Percentiles rank a stretch among this genome's conserved stretches.
Conservation (phyloP, 2,888 invertebrate genomes). For the Teleiodes luculella region DNA sequence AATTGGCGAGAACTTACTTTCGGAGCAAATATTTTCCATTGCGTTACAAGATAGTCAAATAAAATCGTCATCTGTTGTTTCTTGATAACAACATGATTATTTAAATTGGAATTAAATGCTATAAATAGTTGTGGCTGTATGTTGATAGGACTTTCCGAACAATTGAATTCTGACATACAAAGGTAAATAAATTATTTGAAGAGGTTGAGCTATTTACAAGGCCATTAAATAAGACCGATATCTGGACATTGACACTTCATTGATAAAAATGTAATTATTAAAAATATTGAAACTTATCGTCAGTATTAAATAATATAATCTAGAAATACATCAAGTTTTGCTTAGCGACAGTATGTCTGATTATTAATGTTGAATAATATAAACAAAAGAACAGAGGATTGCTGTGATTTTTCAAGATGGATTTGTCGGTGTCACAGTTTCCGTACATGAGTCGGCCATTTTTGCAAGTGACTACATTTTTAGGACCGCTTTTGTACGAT, state of each 20-base stretch:
- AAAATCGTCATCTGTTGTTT: conserved; percentile 14
- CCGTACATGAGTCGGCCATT: conserved; percentile 41
- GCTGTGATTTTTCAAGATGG: conserved; percentile 45
- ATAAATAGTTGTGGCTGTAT: conserved; percentile 25
- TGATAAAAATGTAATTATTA: background rate
- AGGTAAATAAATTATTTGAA: too few species aligned
- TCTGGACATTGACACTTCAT: background rate
- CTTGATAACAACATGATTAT: conserved; percentile 38
- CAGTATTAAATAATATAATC: background rate
- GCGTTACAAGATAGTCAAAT: background rate
- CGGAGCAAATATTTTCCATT: background rate
- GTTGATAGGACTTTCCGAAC: conserved; percentile 40
- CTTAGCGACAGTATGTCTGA: background rate
- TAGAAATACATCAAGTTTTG: background rate
- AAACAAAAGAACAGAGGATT: conserved; percentile 28
- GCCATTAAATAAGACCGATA: too few species aligned
- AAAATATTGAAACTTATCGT: background rate
- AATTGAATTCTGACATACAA: conserved; percentile 1
- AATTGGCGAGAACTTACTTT: background rate
- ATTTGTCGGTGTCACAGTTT: conserved; percentile 47
- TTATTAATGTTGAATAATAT: background rate
- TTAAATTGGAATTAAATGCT: conserved; percentile 35
- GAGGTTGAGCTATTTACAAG: too few species aligned
- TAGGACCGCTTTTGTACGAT: conserved; percentile 48
- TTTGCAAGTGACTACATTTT: conserved; percentile 53